Base-by-base conservation (phyloP, 2,113 vertebrate species). In the Zosterops lateralis region DNA sequence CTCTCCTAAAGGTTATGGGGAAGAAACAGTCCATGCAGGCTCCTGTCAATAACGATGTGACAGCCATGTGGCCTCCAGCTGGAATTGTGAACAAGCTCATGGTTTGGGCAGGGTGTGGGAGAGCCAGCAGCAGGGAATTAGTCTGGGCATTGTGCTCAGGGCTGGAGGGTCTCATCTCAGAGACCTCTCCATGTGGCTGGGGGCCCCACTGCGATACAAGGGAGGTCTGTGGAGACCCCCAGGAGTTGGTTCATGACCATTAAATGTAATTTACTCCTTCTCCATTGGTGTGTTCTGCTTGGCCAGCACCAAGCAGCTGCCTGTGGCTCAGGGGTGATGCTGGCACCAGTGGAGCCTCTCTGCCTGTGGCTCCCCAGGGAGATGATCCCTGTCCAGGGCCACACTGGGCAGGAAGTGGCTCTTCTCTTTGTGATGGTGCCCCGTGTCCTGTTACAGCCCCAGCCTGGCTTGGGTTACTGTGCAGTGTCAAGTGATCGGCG, bases 381-480 rank as follows among this genome's bases (percentile, higher is more conserved):
- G 50, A 25, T 19, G 60, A 87, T 84, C 32, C 66, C 53, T 36
- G 34, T 11, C 44, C 72, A 54, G 20, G 77, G 54, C 91, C 65
- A 40, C 0, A 0, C 26, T 1, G 17, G 54, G 34, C 51, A 58
- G 56, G 84, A 81, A 84, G 42, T 20, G 48, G 48, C 48, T 92
- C 60, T 34, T 36, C 72, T 89, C 67, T 73, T 91, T 89, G 87
- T 93, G 51, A 12, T 36, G 6, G 38, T 12, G 70, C 58, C 50
- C 71, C 9, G 85, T 74, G 77, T 96, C 62, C 57, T 60, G 80
- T 97, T 97, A 83, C 95, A 32, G 89, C 1, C 0, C 74, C 0
- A 64, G 77, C 83, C 90, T n/a, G 42, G 90, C 94, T 97, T 96
- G 80, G 72, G 72, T 97, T 97, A 93, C 95, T 0, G 6, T 38